These are phyloP conservation scores for Epirrita christyi DNA, from an alignment of 2,888 invertebrate genomes.

Conservation along the genomic window DNA sequence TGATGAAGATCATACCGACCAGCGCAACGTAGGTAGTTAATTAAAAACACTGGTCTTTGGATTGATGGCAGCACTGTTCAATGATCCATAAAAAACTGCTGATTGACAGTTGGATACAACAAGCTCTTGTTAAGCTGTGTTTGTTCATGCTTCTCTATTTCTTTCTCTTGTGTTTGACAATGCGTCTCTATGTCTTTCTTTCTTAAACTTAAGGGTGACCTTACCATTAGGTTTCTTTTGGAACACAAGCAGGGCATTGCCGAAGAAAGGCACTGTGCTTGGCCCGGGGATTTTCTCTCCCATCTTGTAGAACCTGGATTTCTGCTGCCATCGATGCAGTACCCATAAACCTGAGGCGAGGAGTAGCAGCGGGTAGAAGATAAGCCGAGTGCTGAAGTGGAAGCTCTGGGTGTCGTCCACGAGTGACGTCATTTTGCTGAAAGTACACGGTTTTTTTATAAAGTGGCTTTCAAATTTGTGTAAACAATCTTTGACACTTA, in stretches of 20 bases:
- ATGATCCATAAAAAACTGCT: too few species aligned
- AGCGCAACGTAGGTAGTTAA: too few species aligned
- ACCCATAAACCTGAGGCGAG: slow-evolving; percentile 59
- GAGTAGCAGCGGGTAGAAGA: slow-evolving; percentile 59
- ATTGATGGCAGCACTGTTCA: too few species aligned
- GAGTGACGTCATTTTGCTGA: slow-evolving; percentile 50
- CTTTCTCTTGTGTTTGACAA: too few species aligned
- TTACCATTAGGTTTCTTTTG: slow-evolving; percentile 87
- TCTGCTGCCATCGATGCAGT: slow-evolving; percentile 78
- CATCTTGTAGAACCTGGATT: slow-evolving; percentile 82
- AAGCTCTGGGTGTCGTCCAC: slow-evolving; percentile 39
- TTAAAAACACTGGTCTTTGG: too few species aligned
- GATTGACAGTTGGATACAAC: too few species aligned
- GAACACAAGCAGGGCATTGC: slow-evolving; percentile 87
- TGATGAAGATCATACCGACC: too few species aligned
- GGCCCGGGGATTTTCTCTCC: slow-evolving; percentile 91
- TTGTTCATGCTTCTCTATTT: too few species aligned
- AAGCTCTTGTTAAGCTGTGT: too few species aligned
- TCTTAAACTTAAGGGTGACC: not conserved
- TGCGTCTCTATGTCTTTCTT: too few species aligned
- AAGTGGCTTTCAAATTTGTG: too few species aligned
- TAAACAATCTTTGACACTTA: too few species aligned
- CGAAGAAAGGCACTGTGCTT: slow-evolving; percentile 86
- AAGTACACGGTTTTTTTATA: slow-evolving; percentile 9
- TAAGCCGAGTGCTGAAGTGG: slow-evolving; percentile 39